Percentiles rank a stretch among this genome's conserved stretches.
These are phyloP conservation scores for Phaetusa simplex DNA, from an alignment of 2,113 vertebrate species.

Conservation along the genomic window DNA sequence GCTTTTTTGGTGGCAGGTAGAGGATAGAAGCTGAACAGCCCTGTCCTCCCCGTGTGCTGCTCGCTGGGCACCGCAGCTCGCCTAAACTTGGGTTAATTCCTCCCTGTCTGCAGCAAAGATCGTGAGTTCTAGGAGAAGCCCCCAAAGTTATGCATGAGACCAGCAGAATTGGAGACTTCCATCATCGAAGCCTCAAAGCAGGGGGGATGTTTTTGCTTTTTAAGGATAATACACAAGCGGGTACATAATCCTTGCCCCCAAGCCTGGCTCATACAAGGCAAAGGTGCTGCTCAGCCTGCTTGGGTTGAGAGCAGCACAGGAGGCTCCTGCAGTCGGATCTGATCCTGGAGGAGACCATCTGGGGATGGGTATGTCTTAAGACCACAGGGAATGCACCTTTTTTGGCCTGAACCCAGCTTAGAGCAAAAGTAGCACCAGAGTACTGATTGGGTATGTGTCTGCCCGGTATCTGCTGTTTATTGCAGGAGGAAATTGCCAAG, in stretches of 20 bases:
- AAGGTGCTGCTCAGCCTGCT: not conserved
- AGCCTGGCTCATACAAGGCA: not conserved
- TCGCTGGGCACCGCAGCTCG: not conserved
- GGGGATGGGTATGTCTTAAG: not conserved
- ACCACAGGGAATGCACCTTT: not conserved
- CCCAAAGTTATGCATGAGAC: not conserved
- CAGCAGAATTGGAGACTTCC: not conserved
- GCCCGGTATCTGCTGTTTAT: not conserved
- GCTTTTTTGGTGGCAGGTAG: fast-evolving
- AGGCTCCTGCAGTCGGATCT: not conserved
- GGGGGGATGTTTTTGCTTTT: not conserved
- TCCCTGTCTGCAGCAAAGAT: not conserved
- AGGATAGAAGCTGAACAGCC: not conserved
- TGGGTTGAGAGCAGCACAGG: not conserved
- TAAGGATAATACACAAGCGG: fast-evolving
- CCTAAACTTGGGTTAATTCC: not conserved
- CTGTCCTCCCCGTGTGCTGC: not conserved
- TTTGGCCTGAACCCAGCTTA: not conserved
- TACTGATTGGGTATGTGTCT: not conserved
- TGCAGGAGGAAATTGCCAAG: not conserved
- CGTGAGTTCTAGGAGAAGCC: not conserved
- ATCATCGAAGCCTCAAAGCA: not conserved
- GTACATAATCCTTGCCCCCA: not conserved
- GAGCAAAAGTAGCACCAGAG: not conserved
- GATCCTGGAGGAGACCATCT: fast-evolving